Evolutionary conservation across 2,888 invertebrate genomes (phyloP).

Genomic region (Dorcus parallelipipedus): DNA sequence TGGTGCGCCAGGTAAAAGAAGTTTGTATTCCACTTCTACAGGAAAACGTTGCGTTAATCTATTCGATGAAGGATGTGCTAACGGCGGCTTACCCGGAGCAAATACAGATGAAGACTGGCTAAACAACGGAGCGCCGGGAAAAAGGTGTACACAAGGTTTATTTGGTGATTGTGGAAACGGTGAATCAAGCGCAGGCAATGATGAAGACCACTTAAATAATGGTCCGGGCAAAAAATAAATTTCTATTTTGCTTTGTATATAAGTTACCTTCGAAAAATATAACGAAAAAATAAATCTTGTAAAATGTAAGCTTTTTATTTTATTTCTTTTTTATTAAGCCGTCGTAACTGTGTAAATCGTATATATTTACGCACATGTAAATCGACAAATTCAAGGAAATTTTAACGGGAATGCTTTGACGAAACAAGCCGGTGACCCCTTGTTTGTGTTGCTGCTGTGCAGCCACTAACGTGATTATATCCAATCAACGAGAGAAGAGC

Average conservation of each 20-base stretch:
- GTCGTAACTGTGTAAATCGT: too few relatives aligned
- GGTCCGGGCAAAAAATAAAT: too few relatives aligned
- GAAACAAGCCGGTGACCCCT: constrained; percentile 38
- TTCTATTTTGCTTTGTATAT: too few relatives aligned
- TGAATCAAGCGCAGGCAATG: not conserved
- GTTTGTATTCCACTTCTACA: not conserved
- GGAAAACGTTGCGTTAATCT: constrained; percentile 9
- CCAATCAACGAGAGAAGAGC: constrained; percentile 46
- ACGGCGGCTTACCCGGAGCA: not conserved
- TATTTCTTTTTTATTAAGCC: too few relatives aligned
- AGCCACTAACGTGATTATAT: constrained; percentile 48
- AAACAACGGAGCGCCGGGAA: not conserved
- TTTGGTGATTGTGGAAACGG: too few relatives aligned
- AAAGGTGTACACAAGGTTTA: not conserved
- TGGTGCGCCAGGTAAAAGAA: constrained; percentile 7
- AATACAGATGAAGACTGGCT: not conserved
- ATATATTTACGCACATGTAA: too few relatives aligned
- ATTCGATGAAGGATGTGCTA: constrained; percentile 2
- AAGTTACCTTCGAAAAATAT: too few relatives aligned
- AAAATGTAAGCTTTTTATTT: too few relatives aligned
- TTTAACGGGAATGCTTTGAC: constrained; percentile 5
- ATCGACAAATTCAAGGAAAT: too few relatives aligned
- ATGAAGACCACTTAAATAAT: not conserved
- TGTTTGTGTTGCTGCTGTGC: constrained; percentile 47
- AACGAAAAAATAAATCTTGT: too few relatives aligned